These are phyloP conservation scores for Calonectris borealis DNA, from an alignment of 2,113 vertebrate species.

Conservation along the genomic window DNA sequence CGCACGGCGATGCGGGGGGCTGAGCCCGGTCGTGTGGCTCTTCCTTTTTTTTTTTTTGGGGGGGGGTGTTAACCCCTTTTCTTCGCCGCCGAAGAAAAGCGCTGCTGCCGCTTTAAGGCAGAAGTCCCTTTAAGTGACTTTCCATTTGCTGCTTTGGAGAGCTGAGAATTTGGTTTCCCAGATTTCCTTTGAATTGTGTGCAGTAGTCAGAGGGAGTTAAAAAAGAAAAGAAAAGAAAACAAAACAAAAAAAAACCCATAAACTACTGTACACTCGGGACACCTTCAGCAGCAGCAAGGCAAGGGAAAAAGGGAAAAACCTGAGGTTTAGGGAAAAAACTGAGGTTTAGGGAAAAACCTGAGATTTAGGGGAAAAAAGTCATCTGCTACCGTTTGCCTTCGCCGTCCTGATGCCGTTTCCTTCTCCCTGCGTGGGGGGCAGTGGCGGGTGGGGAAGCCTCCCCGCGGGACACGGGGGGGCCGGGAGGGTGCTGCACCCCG, in stretches of 20 bases:
- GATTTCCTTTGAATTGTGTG: constrained; percentile 61
- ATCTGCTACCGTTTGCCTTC: background rate
- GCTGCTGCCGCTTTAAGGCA: constrained; percentile 49
- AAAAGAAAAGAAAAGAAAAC: background rate
- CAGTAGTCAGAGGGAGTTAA: constrained; percentile 1
- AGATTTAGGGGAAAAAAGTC: background rate
- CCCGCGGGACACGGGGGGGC: accelerated
- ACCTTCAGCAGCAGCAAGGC: background rate
- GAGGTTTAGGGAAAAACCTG: background rate
- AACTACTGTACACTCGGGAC: background rate
- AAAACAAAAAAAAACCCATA: too few species aligned
- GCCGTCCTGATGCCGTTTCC: background rate
- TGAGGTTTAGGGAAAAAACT: background rate
- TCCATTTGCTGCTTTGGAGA: constrained; percentile 66
- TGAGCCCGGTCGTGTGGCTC: too few species aligned
- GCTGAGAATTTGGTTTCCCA: constrained; percentile 66
- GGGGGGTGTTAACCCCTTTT: background rate
- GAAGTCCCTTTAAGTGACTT: constrained; percentile 70
- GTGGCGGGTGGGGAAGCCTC: too few species aligned
- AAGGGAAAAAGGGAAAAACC: too few species aligned
- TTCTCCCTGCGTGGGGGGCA: background rate
- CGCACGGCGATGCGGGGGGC: too few species aligned
- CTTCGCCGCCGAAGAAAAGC: background rate
- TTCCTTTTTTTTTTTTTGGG: too few species aligned
- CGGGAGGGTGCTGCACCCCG: background rate